These are phyloP conservation scores for Bombus sylvicola DNA, from an alignment of 1,140 invertebrate species.

Conservation along the genomic window DNA sequence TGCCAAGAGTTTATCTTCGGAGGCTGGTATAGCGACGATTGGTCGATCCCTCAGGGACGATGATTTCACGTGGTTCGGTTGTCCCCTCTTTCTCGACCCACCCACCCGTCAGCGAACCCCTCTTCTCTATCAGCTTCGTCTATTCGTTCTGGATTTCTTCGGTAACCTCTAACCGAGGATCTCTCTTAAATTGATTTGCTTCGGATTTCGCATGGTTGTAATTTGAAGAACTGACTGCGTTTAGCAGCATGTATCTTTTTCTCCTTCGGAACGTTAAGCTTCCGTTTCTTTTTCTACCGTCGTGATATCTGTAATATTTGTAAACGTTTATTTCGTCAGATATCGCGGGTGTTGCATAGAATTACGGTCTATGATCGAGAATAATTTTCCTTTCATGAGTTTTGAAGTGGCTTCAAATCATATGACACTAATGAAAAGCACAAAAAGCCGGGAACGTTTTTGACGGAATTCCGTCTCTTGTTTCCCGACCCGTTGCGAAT, in stretches of 20 bases:
- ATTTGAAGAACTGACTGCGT: background rate
- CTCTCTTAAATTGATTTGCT: conserved; percentile 29
- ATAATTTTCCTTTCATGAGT: background rate
- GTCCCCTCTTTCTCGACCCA: background rate
- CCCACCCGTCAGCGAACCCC: background rate
- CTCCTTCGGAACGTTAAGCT: too few relatives aligned
- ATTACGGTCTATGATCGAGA: background rate
- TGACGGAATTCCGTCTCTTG: conserved; percentile 9
- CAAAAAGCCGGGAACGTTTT: background rate
- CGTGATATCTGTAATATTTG: too few relatives aligned
- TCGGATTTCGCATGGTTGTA: conserved; percentile 1
- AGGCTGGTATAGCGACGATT: conserved; percentile 59
- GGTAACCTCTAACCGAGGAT: background rate
- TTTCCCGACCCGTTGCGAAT: conserved; percentile 11
- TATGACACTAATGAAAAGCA: background rate
- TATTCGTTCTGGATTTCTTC: background rate
- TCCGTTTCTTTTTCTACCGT: too few relatives aligned
- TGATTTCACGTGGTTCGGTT: conserved; percentile 51
- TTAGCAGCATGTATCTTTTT: too few relatives aligned
- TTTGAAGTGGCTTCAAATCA: background rate
- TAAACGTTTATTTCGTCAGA: too few relatives aligned
- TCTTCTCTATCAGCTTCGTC: background rate
- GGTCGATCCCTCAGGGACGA: conserved; percentile 62
- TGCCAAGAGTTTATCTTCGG: conserved; percentile 72
- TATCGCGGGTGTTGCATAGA: too few relatives aligned